Percentiles rank a stretch among this genome's conserved stretches.
Conservation (phyloP, 1,140 invertebrate species). For the Heliconius melpomene region DNA sequence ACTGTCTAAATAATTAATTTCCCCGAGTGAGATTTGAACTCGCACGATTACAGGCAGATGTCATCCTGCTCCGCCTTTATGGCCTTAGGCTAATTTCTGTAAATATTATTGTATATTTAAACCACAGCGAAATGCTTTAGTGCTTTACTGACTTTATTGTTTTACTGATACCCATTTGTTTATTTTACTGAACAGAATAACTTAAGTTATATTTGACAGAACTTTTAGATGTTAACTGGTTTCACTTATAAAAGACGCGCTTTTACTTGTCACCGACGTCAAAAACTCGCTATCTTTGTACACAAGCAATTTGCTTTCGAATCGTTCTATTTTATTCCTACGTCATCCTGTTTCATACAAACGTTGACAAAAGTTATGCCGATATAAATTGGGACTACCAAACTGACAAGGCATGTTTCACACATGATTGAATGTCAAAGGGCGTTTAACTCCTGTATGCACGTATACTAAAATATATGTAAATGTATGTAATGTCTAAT, state of each 20-base stretch:
- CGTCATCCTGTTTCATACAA: neutral
- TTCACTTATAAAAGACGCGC: neutral
- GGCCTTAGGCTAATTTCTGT: too few species aligned
- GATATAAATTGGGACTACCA: neutral
- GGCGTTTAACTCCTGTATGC: neutral
- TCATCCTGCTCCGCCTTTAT: too few species aligned
- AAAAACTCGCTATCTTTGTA: neutral
- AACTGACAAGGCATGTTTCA: neutral
- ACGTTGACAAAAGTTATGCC: neutral
- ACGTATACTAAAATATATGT: neutral
- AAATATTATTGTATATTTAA: too few species aligned
- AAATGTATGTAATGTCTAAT: too few species aligned
- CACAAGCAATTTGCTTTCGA: neutral
- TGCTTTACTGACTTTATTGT: too few species aligned
- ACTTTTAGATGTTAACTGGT: neutral
- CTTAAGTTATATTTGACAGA: too few species aligned
- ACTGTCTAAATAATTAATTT: too few species aligned
- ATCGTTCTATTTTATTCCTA: neutral
- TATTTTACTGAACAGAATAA: too few species aligned
- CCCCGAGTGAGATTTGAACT: too few species aligned
- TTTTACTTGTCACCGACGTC: neutral
- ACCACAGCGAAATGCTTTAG: too few species aligned
- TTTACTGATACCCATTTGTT: too few species aligned
- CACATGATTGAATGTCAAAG: slow-evolving; percentile 7
- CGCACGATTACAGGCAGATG: too few species aligned